Evolutionary conservation across 1,140 invertebrate species (phyloP), one percentile per base, ranked within the genome.

Genomic region (Zophobas atratus): DNA sequence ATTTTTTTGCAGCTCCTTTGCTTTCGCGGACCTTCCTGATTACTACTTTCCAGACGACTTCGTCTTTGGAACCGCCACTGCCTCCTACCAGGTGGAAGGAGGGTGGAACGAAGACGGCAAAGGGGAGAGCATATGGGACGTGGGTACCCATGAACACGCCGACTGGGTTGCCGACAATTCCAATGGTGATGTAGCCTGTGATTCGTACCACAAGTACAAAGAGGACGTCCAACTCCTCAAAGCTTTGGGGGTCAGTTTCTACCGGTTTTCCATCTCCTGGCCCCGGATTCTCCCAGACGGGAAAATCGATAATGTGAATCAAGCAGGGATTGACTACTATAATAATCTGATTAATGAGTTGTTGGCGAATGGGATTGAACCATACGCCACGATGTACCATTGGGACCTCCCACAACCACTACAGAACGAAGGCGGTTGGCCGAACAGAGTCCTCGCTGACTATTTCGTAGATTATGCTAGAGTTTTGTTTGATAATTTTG

Each of bases 181-280:
- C 46, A 90, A 84, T 55, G 93, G 91, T 1, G 87, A 89, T 60
- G 80, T 88, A 33, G 88, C 89, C 36, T 85, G 86, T 53, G 86
- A 89, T 73, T 87, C 86, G n/a, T 90, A 89, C 77, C 79, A 90
- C 70, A 87, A 87, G 72, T 88, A 87, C 70, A 84, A 87, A 77
- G 85, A 88, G 75, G 90, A 91, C 77, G 78, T 90, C 4, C 76
- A 84, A 53, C 56, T 88, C 39, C 34, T 90, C 1, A 88, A 88
- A 74, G 73, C 85, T 6, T 77, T 90, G 1, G 87, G 87, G 33
- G 88, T 92, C 1, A 82, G 87, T 73, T 86, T 85, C 77, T 92
- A 92, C 81, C 84, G 91, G 3, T 91, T 92, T 82, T 92, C 92
- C 0, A 81, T 92, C 56, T 89, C 91, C 33, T 92, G 92, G 92